A percentile compares a stretch with the other conserved stretches of the same genome.
phyloP scores from a whole-genome alignment of 1,140 invertebrate genomes.

The Macrocentrus cingulum region DNA sequence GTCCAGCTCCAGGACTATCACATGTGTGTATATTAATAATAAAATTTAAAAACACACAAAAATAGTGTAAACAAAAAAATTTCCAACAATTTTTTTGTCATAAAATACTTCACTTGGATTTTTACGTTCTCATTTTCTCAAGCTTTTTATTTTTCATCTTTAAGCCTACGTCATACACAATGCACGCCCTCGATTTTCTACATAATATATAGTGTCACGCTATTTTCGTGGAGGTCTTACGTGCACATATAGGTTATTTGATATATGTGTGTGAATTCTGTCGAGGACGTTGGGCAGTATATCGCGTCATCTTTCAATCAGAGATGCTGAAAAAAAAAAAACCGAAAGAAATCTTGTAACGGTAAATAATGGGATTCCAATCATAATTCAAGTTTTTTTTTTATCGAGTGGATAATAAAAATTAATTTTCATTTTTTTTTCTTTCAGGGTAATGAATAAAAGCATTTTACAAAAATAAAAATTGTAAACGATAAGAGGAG shows the following conservation, averaged over 20 bases:
- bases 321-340: not conserved
- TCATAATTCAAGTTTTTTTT: not conserved
- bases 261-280: not conserved
- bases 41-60: too few relatives aligned
- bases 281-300: slow-evolving; percentile 11
- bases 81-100: too few relatives aligned
- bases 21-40: too few relatives aligned
- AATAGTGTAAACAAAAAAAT: too few relatives aligned
- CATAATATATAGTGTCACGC: slow-evolving; percentile 14
- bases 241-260: not conserved
- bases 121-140: not conserved
- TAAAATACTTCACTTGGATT: too few relatives aligned
- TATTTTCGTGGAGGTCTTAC: slow-evolving; percentile 12
- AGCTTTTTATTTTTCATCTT: not conserved
- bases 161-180: not conserved
- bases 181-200: slow-evolving; percentile 12
- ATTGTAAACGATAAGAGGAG: too few relatives aligned
- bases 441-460: too few relatives aligned
- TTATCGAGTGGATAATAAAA: too few relatives aligned
- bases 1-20: too few relatives aligned
- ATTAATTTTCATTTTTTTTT: too few relatives aligned
- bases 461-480: too few relatives aligned
- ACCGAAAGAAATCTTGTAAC: slow-evolving; percentile 3
- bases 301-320: not conserved
- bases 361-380: slow-evolving; percentile 2